A percentile compares a stretch with the other conserved stretches of the same genome.
These are phyloP conservation scores for Netta rufina DNA, from an alignment of 2,797 vertebrate species.

Conservation along the genomic window DNA sequence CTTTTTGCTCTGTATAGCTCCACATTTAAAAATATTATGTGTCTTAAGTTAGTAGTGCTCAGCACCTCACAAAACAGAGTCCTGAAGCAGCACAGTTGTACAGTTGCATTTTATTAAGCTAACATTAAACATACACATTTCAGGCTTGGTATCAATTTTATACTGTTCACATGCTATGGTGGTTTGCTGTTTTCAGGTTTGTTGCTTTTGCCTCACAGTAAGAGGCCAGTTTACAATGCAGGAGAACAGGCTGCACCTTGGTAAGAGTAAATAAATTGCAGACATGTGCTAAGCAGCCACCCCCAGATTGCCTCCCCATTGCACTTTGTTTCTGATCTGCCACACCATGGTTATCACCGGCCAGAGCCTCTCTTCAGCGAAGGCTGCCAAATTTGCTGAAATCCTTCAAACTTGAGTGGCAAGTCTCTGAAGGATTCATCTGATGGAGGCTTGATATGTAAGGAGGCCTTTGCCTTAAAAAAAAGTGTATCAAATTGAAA, in stretches of 20 bases:
- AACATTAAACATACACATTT: neutral
- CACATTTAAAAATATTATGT: neutral
- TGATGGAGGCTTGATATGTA: neutral
- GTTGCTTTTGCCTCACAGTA: neutral
- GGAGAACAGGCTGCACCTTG: neutral
- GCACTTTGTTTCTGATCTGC: neutral
- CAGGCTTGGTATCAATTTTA: neutral
- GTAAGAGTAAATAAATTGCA: neutral
- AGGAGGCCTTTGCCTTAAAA: neutral
- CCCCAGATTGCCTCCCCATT: neutral
- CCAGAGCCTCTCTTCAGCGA: neutral
- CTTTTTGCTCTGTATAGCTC: neutral
- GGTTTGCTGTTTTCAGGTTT: constrained; percentile 5
- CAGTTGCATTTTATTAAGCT: constrained; percentile 16
- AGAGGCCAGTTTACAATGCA: neutral
- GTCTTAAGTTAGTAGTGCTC: neutral
- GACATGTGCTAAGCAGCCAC: neutral
- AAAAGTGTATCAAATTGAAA: constrained; percentile 10
- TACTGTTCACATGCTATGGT: neutral
- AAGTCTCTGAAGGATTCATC: neutral
- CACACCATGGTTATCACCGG: neutral
- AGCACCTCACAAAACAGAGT: neutral
- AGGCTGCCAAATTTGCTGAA: neutral
- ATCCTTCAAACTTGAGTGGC: neutral
- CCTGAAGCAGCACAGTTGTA: neutral